Conservation (phyloP, 2,113 vertebrate genomes). For the Lathamus discolor region DNA sequence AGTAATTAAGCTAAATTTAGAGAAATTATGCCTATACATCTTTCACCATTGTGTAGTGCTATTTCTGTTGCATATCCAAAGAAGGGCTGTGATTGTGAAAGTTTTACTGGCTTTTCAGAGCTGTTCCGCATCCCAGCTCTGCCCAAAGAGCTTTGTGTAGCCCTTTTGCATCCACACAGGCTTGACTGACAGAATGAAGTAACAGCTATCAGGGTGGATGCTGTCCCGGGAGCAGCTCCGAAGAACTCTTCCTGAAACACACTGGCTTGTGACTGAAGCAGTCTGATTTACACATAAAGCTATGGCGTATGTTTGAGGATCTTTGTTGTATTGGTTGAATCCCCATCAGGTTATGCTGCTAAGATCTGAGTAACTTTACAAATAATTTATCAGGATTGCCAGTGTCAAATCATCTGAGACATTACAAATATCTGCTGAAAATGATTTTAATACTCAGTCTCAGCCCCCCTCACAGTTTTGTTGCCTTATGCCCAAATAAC, state of each 20-base stretch:
- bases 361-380: background rate
- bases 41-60: background rate
- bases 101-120: background rate
- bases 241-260: background rate
- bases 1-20: conserved; percentile 16
- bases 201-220: background rate
- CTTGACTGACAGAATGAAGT: background rate
- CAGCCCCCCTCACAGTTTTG: background rate
- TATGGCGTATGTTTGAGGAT: background rate
- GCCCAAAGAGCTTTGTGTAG: background rate
- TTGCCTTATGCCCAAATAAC: background rate
- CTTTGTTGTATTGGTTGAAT: background rate
- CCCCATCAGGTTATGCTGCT: background rate
- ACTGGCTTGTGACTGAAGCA: background rate
- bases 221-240: background rate
- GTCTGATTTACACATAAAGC: background rate
- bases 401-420: background rate
- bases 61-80: background rate
- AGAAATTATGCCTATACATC: background rate
- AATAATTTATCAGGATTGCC: background rate
- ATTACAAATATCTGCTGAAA: background rate
- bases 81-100: background rate
- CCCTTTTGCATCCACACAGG: background rate
- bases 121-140: background rate
- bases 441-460: background rate